phyloP scores from a whole-genome alignment of 1,140 invertebrate genomes.

The Caenorhabditis briggsae region DNA sequence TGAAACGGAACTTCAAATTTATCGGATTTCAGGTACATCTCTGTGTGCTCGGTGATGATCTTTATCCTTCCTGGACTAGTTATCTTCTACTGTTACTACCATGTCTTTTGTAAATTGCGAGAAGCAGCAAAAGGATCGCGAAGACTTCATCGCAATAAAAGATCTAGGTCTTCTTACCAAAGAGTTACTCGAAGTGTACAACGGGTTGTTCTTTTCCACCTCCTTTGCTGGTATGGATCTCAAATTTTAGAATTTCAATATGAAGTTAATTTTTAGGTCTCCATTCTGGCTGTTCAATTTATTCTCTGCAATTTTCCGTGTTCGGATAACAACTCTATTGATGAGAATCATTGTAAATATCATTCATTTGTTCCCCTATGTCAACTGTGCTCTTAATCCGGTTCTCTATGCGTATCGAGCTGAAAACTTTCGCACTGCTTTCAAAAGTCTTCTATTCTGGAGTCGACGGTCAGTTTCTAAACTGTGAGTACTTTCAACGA shows the following conservation, averaged over 20 bases:
- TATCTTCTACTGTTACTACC: conserved; percentile 77
- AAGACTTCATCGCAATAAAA: conserved; percentile 55
- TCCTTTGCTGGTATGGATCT: conserved; percentile 74
- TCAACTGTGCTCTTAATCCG: conserved; percentile 78
- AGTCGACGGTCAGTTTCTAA: conserved; percentile 52
- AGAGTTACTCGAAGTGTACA: conserved; percentile 76
- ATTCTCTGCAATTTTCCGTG: conserved; percentile 75
- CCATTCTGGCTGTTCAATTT: conserved; percentile 78
- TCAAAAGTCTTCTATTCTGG: conserved; percentile 72
- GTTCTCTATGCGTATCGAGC: conserved; percentile 74
- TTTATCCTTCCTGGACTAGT: conserved; percentile 73
- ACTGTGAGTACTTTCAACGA: conserved; percentile 31
- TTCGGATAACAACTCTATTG: conserved; percentile 75
- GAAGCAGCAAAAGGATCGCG: conserved; percentile 72
- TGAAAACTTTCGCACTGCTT: conserved; percentile 77
- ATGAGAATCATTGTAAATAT: conserved; percentile 77
- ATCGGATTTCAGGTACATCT: conserved; percentile 73
- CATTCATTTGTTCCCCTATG: conserved; percentile 77
- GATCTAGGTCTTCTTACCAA: conserved; percentile 74
- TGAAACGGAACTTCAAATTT: no score
- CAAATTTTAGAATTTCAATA: background rate
- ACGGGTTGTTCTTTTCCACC: conserved; percentile 77
- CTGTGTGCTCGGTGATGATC: conserved; percentile 75
- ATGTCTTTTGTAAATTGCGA: conserved; percentile 76
- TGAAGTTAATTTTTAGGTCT: conserved; percentile 66